Evolutionary conservation across 1,140 invertebrate species (phyloP), one percentile per base, ranked within the genome.

Genomic region (Atopsyche davidsoni): DNA sequence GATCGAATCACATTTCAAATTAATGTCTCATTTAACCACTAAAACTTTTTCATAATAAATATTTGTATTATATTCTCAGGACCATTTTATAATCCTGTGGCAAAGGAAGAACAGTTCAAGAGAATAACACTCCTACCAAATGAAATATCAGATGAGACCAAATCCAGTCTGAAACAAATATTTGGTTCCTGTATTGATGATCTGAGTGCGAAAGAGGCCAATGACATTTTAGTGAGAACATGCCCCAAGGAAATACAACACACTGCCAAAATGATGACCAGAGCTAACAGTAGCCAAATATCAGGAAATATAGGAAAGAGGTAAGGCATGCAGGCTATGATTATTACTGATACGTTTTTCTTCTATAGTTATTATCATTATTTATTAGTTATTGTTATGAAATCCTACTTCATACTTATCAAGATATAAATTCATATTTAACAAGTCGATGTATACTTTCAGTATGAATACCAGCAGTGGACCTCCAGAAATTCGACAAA

Each of bases 121-220:
- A 74, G 86, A 57, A 84, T 92, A 53, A 88, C 87, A 16, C 63
- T 94, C 34, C 66, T 92, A 41, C 83, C 88, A 7, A 83, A 88
- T 51, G 67, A 63, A 36, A 73, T 91, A 34, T 62, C 69, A 1
- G 81, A 84, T 13, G 79, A 87, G 35, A 76, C 77, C 3, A 86
- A 80, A 63, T 45, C 62, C 1, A 72, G 76, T 53, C 73, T 91
- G 13, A 82, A 82, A 64, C 59, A 69, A 21, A 78, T 89, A 50
- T 89, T 85, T 63, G 69, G 68, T 1, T 75, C 75, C 62, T 60
- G 75, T 39, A 71, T 86, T 39, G 82, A 82, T 56, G 87, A 91
- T 64, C 69, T 92, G 4, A 84, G 68, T 51, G 61, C 72, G 13
- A 79, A 79, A 48, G 86, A 90, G 70, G 88, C 87, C 1, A 89